Base-by-base conservation (phyloP, 2,113 vertebrate genomes). In the Nettapus auritus region DNA sequence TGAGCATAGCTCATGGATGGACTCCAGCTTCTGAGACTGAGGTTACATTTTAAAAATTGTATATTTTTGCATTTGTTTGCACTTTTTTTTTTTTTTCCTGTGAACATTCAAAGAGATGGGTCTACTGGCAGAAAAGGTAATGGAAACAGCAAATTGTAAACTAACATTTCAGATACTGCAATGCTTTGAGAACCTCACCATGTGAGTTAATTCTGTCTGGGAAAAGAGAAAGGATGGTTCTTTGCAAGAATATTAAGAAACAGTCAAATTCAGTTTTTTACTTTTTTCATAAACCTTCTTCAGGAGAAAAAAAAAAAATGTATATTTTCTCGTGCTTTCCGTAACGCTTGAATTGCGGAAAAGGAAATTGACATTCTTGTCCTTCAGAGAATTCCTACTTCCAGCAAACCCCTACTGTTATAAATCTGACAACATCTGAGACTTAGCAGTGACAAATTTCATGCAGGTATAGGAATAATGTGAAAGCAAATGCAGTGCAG, bases 61-160 rank as follows among this genome's bases (percentile, higher is more conserved):
- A 87, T 91, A 73, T 79, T 89, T 96, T 93, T 91, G 57, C 75
- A 88, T 96, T 94, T 93, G 62, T 94, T 94, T 76, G 44, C 31
- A 93, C 44, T 64, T 90, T 88, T 90, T 87, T 96, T 55, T 33
- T 23, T 23, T 13, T 36, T 64, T 3, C 40, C 59, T 11, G 85
- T 94, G 66, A 88, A 88, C 91, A 93, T 93, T 91, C 59, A 64
- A 60, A 85, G 6, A 66, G 91, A 87, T 60, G 29, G 89, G 26
- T 91, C 70, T 91, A 42, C 66, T 60, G 25, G 33, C 81, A 93
- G 22, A 25, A 87, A 79, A 87, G 67, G 48, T 94, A 20, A 33
- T 48, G 87, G 48, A 93, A 93, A 8, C 29, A 57, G 8, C 29
- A 93, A 89, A 85, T 74, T 53, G 62, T 29, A 38, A 87, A 56